Base-by-base conservation (phyloP, 2,888 invertebrate species). In the Limnephilus lunatus region DNA sequence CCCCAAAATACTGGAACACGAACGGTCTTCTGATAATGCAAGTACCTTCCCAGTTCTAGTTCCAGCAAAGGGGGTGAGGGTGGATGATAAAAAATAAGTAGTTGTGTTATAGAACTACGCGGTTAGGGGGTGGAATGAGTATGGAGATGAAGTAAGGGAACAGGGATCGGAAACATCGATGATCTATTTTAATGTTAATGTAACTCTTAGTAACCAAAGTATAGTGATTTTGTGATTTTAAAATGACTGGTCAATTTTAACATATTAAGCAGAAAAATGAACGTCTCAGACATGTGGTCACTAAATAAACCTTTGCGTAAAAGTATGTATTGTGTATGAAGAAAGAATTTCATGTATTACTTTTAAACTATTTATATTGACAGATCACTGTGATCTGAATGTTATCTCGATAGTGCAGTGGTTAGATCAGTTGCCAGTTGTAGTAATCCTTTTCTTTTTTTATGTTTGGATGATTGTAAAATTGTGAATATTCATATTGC, bases 61-160 rank as follows among this genome's bases (percentile, higher is more conserved):
- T 25, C 68, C 68, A 68, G 68, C 25, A 25, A 35, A 68, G 68
- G 68, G 90, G 90, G 85, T 32, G 90, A 85, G 90, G 85, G 90
- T 81, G 86, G 44, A 31, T 90, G 90, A 90, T 92, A 92, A 92
- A 92, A 92, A 92, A 92, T 91, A 92, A 92, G 90, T 92, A 92
- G 90, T 90, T 35, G 88, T 88, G 53, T 91, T 80, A 85, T 83
- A 88, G 68, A 88, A 81, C 81, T 81, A 48, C 48, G 88, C 82
- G 91, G 88, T 82, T 82, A 91, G 87, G 82, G 91, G 68, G 31
- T 53, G 82, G 86, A 86, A 85, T 53, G 25, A 68, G 9, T 53
- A 53, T 68, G 68, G 68, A 68, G 68, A 68, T 68, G 68, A 9
- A 68, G 68, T 2, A n/a, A 25, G 68, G n/a, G 68, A n/a, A 25